Percentiles rank a stretch among this genome's conserved stretches.
These are phyloP conservation scores for Siniperca obscura DNA, from an alignment of 2,797 vertebrate genomes.

Conservation along the genomic window DNA sequence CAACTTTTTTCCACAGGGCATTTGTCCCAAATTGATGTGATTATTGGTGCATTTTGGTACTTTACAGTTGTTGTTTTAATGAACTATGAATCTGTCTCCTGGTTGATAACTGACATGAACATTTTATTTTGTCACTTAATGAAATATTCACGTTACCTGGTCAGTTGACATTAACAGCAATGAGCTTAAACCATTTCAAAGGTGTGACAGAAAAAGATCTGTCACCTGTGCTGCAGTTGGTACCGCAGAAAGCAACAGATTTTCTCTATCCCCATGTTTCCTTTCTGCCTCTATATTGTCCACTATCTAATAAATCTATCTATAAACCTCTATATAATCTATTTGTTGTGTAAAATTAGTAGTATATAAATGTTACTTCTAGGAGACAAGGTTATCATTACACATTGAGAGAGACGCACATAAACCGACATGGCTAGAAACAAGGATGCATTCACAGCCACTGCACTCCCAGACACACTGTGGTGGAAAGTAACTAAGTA, in stretches of 20 bases:
- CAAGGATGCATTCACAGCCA: not conserved
- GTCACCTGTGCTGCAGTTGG: not conserved
- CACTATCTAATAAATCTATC: not conserved
- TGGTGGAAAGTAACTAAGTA: too few relatives aligned
- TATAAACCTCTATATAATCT: not conserved
- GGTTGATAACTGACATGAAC: not conserved
- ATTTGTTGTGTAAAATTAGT: not conserved
- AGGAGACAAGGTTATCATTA: not conserved
- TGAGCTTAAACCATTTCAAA: not conserved
- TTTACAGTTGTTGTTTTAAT: not conserved
- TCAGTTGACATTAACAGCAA: not conserved
- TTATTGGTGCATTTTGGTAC: not conserved
- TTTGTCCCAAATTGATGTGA: constrained; percentile 17
- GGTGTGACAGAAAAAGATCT: not conserved
- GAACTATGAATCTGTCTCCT: not conserved
- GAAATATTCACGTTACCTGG: not conserved
- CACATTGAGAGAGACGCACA: not conserved
- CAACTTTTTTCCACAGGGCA: not conserved
- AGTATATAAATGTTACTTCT: not conserved
- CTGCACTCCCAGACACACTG: not conserved
- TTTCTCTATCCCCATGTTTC: not conserved
- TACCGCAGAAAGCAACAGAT: not conserved
- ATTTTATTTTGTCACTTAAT: not conserved
- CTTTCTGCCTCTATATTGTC: not conserved
- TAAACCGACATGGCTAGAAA: not conserved